phyloP scores from a whole-genome alignment of 2,113 vertebrate genomes.

The Talpa occidentalis region DNA sequence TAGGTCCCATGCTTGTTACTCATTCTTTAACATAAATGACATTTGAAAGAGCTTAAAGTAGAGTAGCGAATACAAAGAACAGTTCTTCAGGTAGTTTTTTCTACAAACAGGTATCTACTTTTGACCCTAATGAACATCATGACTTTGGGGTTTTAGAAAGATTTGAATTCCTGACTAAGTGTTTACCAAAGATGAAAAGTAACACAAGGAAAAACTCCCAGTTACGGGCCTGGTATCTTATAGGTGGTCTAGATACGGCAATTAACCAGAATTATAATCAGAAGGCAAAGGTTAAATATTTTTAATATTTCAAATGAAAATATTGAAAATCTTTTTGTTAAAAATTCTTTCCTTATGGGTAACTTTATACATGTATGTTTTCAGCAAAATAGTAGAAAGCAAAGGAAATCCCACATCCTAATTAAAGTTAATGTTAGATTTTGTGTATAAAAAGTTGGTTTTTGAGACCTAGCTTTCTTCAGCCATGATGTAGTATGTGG shows the following conservation, averaged over 20 bases:
- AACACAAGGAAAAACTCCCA: neutral
- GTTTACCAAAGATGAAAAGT: neutral
- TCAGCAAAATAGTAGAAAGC: conserved; percentile 10
- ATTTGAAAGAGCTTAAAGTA: neutral
- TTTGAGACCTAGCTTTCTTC: neutral
- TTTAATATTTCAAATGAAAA: conserved; percentile 30
- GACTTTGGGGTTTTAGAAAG: neutral
- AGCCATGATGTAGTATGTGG: neutral
- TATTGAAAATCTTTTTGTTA: neutral
- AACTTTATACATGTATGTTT: conserved; percentile 29
- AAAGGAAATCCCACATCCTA: neutral
- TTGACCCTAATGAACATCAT: neutral
- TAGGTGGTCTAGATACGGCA: neutral
- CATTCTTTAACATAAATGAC: neutral
- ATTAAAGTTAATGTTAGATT: conserved; percentile 35
- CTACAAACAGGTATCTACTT: neutral
- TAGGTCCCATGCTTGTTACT: neutral
- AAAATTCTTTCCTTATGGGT: neutral
- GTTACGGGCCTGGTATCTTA: neutral
- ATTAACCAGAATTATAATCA: neutral
- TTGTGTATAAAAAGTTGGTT: neutral
- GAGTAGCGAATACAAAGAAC: neutral
- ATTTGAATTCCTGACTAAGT: conserved; percentile 19
- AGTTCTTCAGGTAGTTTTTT: neutral
- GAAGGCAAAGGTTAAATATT: neutral